A percentile compares a stretch with the other conserved stretches of the same genome.
phyloP scores from a whole-genome alignment of 2,888 invertebrate species.

The Therioaphis trifolii region DNA sequence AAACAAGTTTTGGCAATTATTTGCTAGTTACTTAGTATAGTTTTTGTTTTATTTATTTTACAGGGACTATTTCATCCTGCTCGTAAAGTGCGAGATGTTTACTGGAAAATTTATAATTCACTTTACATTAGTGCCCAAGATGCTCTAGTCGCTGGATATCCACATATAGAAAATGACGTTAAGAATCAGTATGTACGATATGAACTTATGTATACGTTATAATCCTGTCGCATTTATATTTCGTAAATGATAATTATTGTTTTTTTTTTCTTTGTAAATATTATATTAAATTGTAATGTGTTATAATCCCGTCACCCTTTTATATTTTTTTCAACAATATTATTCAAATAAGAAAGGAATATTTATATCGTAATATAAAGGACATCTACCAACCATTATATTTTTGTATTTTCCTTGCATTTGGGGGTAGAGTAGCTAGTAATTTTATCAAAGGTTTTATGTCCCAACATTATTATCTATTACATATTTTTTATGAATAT shows the following conservation, averaged over 20 bases:
- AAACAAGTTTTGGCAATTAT: neutral
- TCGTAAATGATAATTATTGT: neutral
- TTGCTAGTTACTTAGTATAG: conserved; percentile 8
- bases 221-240: conserved; percentile 35
- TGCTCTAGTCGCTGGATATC: conserved; percentile 96
- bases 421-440: conserved; percentile 1
- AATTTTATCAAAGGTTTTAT: neutral
- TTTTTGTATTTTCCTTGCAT: neutral
- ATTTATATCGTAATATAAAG: neutral
- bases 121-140: conserved; percentile 99
- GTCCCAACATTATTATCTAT: neutral
- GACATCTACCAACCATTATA: neutral
- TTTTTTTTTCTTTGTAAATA: conserved; percentile 44
- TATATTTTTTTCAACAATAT: conserved; percentile 31
- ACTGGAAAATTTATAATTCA: conserved; percentile 99
- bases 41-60: conserved; percentile 82
- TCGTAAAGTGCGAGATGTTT: conserved; percentile 97
- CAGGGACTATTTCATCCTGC: conserved; percentile 99
- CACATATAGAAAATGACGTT: conserved; percentile 94
- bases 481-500: neutral
- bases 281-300: conserved; percentile 6
- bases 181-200: conserved; percentile 93
- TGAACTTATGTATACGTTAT: conserved; percentile 73
- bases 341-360: neutral
- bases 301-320: neutral